Base-by-base conservation (phyloP, 2,888 invertebrate species). In the Nomada hirtipes region DNA sequence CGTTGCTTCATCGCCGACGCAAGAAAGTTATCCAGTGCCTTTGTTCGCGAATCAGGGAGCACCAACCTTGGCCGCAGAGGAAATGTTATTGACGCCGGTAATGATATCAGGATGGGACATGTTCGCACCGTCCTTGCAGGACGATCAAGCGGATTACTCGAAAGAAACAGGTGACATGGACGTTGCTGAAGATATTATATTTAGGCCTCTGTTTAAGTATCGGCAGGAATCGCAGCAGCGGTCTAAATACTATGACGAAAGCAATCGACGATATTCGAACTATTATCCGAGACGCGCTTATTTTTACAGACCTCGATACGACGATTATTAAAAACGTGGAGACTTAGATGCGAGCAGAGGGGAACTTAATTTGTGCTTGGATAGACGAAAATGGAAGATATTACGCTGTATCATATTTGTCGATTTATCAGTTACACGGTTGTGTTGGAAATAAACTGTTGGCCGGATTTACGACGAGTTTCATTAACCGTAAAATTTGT, bases 161-260 rank as follows among this genome's bases (percentile, higher is more conserved):
- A 67, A 63, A n/a, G 68, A 77, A 23, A 59, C 73, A 10, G 84
- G 89, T 15, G 89, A 91, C 76, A 90, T 93, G 92, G 91, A 91
- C 52, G 90, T 90, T 3, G 93, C 93, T 0, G 93, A 92, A 76
- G 92, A 93, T 61, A 92, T 93, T 26, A 90, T 93, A 36, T 93
- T 93, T 83, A 89, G 93, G 20, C 93, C 93, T 0, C 88, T 93
- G 29, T 93, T 93, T 68, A 90, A 89, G 72, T 92, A 92, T 71
- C 91, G 92, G 9, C 93, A 92, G 63, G 89, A 92, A 73, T 82
- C 87, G 13, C 86, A 87, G n/a, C 71, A 71, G 4, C 84, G 83
- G 64, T 78, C 83, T 29, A 76, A 68, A 10, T 70, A 79, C 64
- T 76, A 83, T 60, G 73, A 44, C 18, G n/a, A 69, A 26, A 68